These are phyloP conservation scores for Drosophila diplacantha DNA, from an alignment of 2,888 invertebrate species.

Conservation along the genomic window DNA sequence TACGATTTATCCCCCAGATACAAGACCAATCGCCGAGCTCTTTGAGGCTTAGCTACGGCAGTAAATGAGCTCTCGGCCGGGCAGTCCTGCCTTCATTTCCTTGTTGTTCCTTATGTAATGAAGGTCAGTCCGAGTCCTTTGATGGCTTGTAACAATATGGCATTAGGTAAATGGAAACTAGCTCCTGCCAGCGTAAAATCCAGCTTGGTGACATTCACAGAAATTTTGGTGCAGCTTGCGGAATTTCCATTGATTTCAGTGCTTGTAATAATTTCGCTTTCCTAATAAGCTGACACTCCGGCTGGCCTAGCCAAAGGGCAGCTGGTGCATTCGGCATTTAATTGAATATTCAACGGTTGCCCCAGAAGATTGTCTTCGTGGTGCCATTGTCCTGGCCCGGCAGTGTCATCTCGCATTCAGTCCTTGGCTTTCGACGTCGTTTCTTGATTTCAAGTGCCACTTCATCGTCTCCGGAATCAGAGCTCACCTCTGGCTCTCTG, in stretches of 20 bases:
- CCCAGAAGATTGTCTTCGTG: conserved; percentile 1
- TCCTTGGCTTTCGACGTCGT: not conserved
- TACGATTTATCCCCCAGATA: not conserved
- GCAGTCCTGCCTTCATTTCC: not conserved
- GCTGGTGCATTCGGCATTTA: conserved; percentile 9
- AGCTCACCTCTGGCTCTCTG: not conserved
- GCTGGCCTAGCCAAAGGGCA: not conserved
- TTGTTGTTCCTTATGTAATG: not conserved
- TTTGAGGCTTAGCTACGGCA: conserved; percentile 33
- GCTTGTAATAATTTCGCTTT: not conserved
- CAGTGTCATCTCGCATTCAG: conserved; percentile 11
- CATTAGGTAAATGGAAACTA: not conserved
- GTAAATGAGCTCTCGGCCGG: conserved; percentile 22
- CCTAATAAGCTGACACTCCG: not conserved
- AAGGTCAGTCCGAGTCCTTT: not conserved
- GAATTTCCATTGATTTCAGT: not conserved
- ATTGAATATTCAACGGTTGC: conserved; percentile 17
- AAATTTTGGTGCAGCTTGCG: not conserved
- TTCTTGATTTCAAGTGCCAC: not conserved
- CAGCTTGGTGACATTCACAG: not conserved
- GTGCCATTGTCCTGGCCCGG: conserved; percentile 4
- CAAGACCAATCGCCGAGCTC: not conserved
- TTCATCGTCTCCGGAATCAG: conserved; percentile 2
- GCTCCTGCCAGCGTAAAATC: not conserved
- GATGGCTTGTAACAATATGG: not conserved